Evolutionary conservation across 2,113 vertebrate genomes (phyloP).

Genomic region (Lethenteron camtschaticum): DNA sequence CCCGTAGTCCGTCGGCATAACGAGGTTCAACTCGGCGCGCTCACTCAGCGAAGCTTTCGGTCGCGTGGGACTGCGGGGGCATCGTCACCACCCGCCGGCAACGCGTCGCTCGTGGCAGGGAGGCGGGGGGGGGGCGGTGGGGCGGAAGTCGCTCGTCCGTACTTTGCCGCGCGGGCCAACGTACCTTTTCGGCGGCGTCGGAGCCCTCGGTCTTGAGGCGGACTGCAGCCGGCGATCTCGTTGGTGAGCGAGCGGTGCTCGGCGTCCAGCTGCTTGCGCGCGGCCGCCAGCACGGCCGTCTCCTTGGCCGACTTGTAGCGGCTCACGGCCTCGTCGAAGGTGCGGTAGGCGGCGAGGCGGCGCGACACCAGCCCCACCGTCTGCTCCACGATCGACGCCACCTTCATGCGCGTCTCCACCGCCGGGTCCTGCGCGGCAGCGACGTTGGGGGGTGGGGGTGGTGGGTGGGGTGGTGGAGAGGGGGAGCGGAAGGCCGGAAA

Average conservation of each 20-base stretch:
- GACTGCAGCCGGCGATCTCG: constrained; percentile 64
- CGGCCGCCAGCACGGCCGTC: constrained; percentile 53
- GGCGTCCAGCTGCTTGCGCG: constrained; percentile 59
- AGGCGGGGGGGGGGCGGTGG: not conserved
- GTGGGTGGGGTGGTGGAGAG: too few relatives aligned
- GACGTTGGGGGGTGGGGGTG: not conserved
- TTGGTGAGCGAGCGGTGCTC: constrained; percentile 63
- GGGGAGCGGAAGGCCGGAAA: too few relatives aligned
- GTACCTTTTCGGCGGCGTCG: constrained; percentile 71
- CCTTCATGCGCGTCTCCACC: constrained; percentile 91
- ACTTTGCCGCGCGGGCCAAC: not conserved
- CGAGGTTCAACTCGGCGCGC: not conserved
- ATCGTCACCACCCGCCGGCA: not conserved
- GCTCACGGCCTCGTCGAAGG: constrained; percentile 82
- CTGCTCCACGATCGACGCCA: constrained; percentile 92
- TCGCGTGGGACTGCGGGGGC: not conserved
- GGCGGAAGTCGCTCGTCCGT: not conserved
- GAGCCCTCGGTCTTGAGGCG: constrained; percentile 81
- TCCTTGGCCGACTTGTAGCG: constrained; percentile 87
- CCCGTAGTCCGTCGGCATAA: not conserved
- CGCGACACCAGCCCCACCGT: constrained; percentile 84
- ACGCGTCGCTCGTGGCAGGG: not conserved
- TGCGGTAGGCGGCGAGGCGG: constrained; percentile 72
- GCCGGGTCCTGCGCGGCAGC: constrained; percentile 50
- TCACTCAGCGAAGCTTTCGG: not conserved